Percentiles rank a stretch among this genome's conserved stretches.
Evolutionary conservation across 1,140 invertebrate genomes (phyloP).

Genomic region (Halesus radiatus): DNA sequence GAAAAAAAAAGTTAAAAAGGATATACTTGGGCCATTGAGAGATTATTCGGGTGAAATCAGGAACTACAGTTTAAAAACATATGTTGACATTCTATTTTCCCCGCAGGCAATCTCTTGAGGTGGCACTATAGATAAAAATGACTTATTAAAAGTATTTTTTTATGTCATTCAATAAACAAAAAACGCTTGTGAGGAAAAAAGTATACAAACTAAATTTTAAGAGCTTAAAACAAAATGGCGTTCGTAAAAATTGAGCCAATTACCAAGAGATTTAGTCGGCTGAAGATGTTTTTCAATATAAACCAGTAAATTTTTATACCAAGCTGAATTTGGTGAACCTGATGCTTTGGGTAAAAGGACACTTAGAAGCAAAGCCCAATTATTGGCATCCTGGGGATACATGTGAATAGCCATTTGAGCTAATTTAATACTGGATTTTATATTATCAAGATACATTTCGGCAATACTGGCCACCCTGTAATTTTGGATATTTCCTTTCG

Average conservation of each 20-base stretch:
- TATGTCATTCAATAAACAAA: no score
- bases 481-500: constrained; percentile 12
- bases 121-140: no score
- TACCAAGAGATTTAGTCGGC: neutral
- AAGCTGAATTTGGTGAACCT: neutral
- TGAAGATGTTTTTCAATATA: constrained; percentile 16
- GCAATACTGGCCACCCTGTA: constrained; percentile 44
- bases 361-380: constrained; percentile 45
- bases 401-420: constrained; percentile 48
- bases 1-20: no score
- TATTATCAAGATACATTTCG: constrained; percentile 44
- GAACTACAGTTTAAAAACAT: no score
- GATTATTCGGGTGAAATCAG: no score
- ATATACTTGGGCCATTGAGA: no score
- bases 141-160: no score
- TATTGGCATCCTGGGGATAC: constrained; percentile 43
- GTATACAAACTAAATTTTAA: no score
- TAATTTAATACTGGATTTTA: constrained; percentile 35
- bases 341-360: constrained; percentile 1
- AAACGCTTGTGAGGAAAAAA: no score
- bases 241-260: constrained; percentile 38
- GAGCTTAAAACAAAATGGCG: neutral
- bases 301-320: constrained; percentile 11
- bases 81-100: no score
- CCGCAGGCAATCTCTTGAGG: no score